These are phyloP conservation scores for Stegostoma tigrinum DNA, from an alignment of 2,113 vertebrate species.

Conservation along the genomic window DNA sequence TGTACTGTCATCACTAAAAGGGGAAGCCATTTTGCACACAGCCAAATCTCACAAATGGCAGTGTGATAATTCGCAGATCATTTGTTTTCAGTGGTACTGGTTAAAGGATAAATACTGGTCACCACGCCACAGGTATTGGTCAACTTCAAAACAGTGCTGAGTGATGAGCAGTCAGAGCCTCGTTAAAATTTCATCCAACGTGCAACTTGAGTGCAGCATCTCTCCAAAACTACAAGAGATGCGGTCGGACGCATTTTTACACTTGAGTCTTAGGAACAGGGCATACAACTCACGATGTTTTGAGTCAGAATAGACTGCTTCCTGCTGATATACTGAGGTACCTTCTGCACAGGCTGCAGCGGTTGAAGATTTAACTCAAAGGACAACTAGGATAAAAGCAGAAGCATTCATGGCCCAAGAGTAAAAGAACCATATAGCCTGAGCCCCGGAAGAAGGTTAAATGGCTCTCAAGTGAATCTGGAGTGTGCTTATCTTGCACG, in stretches of 20 bases:
- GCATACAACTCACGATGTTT: neutral
- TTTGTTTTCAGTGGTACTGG: neutral
- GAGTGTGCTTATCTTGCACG: neutral
- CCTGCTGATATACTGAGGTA: neutral
- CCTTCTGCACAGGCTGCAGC: neutral
- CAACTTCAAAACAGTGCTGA: neutral
- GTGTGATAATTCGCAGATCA: neutral
- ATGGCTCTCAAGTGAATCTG: neutral
- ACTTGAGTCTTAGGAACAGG: neutral
- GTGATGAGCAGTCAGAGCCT: neutral
- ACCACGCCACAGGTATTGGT: neutral
- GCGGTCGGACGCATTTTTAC: neutral
- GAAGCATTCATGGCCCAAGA: neutral
- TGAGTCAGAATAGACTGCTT: neutral
- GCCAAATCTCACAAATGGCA: neutral
- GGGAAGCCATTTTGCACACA: neutral
- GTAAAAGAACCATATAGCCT: neutral
- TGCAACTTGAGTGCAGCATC: neutral
- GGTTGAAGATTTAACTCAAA: neutral
- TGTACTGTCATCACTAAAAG: neutral
- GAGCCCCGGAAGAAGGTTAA: neutral
- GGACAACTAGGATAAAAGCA: neutral
- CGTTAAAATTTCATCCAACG: neutral
- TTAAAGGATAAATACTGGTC: neutral
- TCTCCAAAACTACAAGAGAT: too few relatives aligned